A percentile compares a stretch with the other conserved stretches of the same genome.
Evolutionary conservation across 1,140 invertebrate genomes (phyloP).

Genomic region (Heliconius melpomene): DNA sequence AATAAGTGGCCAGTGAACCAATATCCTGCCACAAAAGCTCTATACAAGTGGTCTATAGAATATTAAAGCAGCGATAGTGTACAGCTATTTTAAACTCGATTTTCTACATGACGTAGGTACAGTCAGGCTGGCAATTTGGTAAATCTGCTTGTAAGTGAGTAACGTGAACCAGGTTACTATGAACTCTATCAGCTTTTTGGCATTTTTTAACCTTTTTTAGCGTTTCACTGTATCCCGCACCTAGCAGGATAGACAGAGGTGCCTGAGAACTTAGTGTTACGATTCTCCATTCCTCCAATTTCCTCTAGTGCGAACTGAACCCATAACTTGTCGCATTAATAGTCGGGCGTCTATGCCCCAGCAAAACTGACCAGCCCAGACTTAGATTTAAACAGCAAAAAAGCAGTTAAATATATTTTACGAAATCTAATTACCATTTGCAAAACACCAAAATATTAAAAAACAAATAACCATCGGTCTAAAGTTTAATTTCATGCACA

Average conservation of each 20-base stretch:
- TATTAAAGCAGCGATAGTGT: neutral
- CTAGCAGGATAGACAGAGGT: too few relatives aligned
- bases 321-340: too few relatives aligned
- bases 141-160: conserved; percentile 3
- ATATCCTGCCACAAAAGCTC: neutral
- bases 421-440: neutral
- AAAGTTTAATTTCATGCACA: conserved; percentile 24
- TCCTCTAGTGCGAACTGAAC: too few relatives aligned
- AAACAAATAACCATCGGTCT: conserved; percentile 19
- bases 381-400: neutral
- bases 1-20: neutral
- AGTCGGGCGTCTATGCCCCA: too few relatives aligned
- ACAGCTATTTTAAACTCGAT: neutral
- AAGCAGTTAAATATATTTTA: neutral
- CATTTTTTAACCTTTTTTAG: too few relatives aligned
- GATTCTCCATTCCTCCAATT: too few relatives aligned
- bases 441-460: neutral
- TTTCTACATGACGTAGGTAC: neutral
- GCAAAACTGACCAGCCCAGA: neutral
- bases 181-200: neutral
- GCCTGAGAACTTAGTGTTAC: too few relatives aligned
- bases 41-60: neutral
- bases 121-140: neutral
- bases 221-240: too few relatives aligned
- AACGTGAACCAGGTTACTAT: neutral